These are phyloP conservation scores for Dicrurus megarhynchus DNA, from an alignment of 2,113 vertebrate species.

Conservation along the genomic window DNA sequence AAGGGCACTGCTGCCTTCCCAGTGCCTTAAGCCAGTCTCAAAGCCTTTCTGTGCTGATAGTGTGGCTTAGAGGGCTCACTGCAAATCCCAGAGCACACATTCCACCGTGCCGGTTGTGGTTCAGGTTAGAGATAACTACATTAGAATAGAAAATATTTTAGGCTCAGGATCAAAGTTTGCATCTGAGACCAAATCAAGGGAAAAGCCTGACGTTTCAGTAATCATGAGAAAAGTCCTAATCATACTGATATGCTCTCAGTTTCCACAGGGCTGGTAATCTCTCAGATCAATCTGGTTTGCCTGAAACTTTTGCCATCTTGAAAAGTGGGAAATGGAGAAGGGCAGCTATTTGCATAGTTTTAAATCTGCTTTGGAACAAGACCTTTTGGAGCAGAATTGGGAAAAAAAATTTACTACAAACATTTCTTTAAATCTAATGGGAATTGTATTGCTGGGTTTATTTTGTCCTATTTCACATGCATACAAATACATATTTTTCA, in stretches of 20 bases:
- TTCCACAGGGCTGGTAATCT: background rate
- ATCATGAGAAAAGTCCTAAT: background rate
- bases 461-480: background rate
- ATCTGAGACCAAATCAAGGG: background rate
- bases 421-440: background rate
- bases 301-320: background rate
- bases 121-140: slow-evolving; percentile 19
- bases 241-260: background rate
- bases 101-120: background rate
- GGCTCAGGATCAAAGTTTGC: slow-evolving; percentile 24
- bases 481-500: slow-evolving; percentile 9
- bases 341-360: background rate
- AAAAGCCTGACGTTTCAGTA: background rate
- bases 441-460: background rate
- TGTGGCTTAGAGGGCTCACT: background rate
- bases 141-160: background rate
- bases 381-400: background rate
- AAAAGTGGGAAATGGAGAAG: background rate
- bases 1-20: background rate
- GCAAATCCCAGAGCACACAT: background rate
- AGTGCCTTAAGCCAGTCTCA: background rate
- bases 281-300: slow-evolving; percentile 12
- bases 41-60: background rate
- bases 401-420: background rate
- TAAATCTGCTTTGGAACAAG: background rate